phyloP scores from a whole-genome alignment of 2,113 vertebrate species.

The Epinephelus lanceolatus region DNA sequence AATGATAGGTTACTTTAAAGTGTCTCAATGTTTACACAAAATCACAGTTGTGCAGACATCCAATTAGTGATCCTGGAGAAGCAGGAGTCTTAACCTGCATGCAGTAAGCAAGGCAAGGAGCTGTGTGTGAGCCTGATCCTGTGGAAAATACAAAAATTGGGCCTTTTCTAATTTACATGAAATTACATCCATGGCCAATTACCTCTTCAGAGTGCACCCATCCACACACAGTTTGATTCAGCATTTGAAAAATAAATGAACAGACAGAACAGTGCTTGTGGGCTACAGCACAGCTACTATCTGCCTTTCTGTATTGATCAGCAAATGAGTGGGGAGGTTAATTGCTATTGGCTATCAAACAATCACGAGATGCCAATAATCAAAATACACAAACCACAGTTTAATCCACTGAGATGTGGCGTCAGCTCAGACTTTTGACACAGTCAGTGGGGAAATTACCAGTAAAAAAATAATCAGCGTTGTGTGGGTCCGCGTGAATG shows the following conservation, averaged over 20 bases:
- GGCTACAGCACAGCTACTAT: neutral
- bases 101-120: neutral
- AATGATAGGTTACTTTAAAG: neutral
- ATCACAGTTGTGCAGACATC: neutral
- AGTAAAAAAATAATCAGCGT: neutral
- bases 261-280: neutral
- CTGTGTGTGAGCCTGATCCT: neutral
- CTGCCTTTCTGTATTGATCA: neutral
- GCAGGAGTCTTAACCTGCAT: neutral
- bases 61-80: neutral
- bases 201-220: neutral
- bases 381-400: neutral
- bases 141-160: neutral
- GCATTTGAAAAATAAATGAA: neutral
- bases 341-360: neutral
- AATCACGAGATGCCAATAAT: neutral
- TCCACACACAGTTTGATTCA: neutral
- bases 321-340: neutral
- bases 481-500: neutral
- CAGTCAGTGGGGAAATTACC: neutral
- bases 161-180: conserved; percentile 2
- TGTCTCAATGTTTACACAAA: neutral
- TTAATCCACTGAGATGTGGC: neutral
- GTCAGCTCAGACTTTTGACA: neutral
- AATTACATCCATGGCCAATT: neutral